A percentile compares a stretch with the other conserved stretches of the same genome.
Conservation (phyloP, 2,113 vertebrate species). For the Eubucco bourcierii region DNA sequence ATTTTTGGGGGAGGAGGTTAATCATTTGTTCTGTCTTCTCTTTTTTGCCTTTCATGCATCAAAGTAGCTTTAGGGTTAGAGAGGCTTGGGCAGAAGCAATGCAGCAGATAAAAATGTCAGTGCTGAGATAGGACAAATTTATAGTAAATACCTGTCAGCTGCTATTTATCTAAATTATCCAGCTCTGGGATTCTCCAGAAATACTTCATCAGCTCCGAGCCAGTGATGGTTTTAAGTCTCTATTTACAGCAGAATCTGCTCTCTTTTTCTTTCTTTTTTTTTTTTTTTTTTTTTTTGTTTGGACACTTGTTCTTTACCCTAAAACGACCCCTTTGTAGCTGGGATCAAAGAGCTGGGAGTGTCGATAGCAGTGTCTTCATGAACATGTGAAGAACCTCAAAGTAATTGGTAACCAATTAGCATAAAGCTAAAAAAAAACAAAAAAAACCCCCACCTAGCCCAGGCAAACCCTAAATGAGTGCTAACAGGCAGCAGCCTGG, state of each 20-base stretch:
- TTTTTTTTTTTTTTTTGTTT: no score
- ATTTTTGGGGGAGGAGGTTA: neutral
- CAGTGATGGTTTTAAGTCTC: neutral
- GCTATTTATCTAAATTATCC: conserved; percentile 49
- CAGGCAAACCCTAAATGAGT: neutral
- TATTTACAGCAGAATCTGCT: conserved; percentile 30
- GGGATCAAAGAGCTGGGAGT: conserved; percentile 63
- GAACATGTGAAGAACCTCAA: conserved; percentile 56
- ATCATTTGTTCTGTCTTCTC: neutral
- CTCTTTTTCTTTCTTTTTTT: neutral
- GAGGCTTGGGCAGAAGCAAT: neutral
- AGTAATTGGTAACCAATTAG: conserved; percentile 63
- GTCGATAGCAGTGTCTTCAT: conserved; percentile 32
- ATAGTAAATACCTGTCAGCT: conserved; percentile 36
- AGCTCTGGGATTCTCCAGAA: conserved; percentile 47
- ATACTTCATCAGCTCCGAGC: neutral
- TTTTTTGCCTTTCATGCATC: neutral
- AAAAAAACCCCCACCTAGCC: neutral
- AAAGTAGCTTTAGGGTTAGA: neutral
- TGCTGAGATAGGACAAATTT: conserved; percentile 12
- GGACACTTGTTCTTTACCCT: conserved; percentile 63
- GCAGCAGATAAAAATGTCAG: conserved; percentile 34
- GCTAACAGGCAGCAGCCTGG: neutral
- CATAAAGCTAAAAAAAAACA: conserved; percentile 7
- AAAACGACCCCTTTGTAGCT: conserved; percentile 62